Evolutionary conservation across 2,888 invertebrate species (phyloP), one percentile per base, ranked within the genome.

Genomic region (Ferrisia virgata): DNA sequence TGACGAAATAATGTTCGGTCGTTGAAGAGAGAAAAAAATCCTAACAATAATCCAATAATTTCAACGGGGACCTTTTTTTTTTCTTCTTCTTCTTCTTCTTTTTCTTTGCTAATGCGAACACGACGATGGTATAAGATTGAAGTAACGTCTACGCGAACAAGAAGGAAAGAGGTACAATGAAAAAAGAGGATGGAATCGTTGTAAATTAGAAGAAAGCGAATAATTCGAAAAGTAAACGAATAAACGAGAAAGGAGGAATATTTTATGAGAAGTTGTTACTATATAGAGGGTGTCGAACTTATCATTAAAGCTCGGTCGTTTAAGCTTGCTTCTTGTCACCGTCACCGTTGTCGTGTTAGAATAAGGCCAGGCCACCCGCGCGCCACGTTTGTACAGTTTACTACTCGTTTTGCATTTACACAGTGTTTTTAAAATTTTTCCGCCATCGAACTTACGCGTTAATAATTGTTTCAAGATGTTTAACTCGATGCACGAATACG

Each of bases 171-270:
- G 36, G 43, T 22, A 69, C 36, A 40, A 82, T 25, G 43, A 82
- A 83, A 43, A 76, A 83, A 83, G 33, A 72, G 81, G 81, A 81
- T 47, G 81, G 81, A 83, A 76, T 83, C 83, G 76, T 83, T 83
- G 83, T 83, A 83, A 83, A 83, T 83, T 83, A 83, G 83, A 83
- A 83, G 83, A 83, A 83, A 83, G 76, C 83, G 83, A 76, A 83
- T 83, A 83, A 83, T 83, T 83, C 83, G 83, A 76, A 83, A 83
- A 83, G 83, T 83, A 83, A 83, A 83, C 83, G 83, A 83, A 83
- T 83, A 72, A 83, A 83, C 83, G 83, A 40, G 83, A 72, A 40
- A 31, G 72, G 69, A 40, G 83, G 83, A 83, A 83, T 83, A 83
- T 83, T 83, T 83, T 83, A 83, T 83, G 83, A 83, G 72, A 72